These are phyloP conservation scores for Microcebus jonahi DNA, from an alignment of 2,113 vertebrate genomes.

Conservation along the genomic window DNA sequence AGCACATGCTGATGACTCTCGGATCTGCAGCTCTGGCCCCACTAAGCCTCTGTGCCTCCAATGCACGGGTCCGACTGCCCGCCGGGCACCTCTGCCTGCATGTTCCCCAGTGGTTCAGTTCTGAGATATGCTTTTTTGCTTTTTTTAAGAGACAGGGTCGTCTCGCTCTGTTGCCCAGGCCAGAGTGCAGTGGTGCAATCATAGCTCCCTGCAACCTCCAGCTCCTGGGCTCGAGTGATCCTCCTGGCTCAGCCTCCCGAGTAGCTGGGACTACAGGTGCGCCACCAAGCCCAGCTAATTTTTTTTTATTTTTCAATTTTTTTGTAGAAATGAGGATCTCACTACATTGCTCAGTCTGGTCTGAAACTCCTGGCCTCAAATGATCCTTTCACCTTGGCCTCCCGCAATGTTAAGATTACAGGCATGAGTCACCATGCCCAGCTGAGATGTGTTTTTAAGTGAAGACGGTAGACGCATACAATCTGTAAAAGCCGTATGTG, in stretches of 20 bases:
- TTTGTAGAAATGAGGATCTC: not conserved
- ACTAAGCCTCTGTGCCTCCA: not conserved
- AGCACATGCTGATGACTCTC: slow-evolving; percentile 50
- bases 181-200: no score
- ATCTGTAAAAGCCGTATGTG: not conserved
- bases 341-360: not conserved
- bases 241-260: not conserved
- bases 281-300: not conserved
- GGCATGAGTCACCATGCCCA: not conserved
- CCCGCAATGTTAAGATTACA: not conserved
- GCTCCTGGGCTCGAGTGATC: no score
- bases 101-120: not conserved
- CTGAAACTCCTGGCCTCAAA: not conserved
- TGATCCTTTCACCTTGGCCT: not conserved
- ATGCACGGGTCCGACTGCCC: not conserved
- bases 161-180: no score
- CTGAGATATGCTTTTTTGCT: not conserved
- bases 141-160: not conserved
- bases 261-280: not conserved
- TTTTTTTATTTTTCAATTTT: not conserved
- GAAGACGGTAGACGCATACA: not conserved
- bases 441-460: not conserved
- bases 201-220: no score
- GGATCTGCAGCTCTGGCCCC: not conserved
- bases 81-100: no score